Percentiles rank a stretch among this genome's conserved stretches.
These are phyloP conservation scores for Athene cunicularia DNA, from an alignment of 2,113 vertebrate species.

Conservation along the genomic window DNA sequence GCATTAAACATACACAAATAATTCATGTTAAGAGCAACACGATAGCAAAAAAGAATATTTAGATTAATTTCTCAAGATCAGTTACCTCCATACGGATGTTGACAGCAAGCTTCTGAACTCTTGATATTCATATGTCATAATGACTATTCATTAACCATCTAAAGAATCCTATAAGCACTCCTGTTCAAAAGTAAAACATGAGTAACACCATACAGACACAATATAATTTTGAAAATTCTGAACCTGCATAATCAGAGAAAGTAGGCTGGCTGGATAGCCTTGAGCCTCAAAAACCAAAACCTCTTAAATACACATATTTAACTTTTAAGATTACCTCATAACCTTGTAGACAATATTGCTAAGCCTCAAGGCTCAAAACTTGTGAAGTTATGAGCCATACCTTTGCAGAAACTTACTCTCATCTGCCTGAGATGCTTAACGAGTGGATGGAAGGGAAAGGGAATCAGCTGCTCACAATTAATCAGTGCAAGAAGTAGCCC, in stretches of 20 bases:
- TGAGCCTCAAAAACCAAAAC: not conserved
- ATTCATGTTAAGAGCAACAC: not conserved
- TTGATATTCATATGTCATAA: not conserved
- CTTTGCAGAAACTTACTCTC: not conserved
- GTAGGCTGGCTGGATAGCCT: not conserved
- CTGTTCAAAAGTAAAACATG: not conserved
- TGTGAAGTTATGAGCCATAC: not conserved
- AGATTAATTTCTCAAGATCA: not conserved
- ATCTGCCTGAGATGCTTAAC: not conserved
- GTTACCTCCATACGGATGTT: not conserved
- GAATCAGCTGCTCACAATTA: not conserved
- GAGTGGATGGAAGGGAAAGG: not conserved
- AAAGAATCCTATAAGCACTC: not conserved
- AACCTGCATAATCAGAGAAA: not conserved
- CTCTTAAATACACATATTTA: not conserved
- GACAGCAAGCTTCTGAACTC: not conserved
- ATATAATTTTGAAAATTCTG: not conserved
- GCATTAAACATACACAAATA: not conserved
- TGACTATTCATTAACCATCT: not conserved
- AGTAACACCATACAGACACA: not conserved
- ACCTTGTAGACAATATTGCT: not conserved
- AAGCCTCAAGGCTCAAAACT: not conserved
- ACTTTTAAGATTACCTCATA: not conserved
- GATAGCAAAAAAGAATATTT: not conserved
- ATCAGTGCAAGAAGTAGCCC: not conserved